Percentiles rank a stretch among this genome's conserved stretches.
Evolutionary conservation across 2,888 invertebrate genomes (phyloP).

Genomic region (Hemithea aestivaria): DNA sequence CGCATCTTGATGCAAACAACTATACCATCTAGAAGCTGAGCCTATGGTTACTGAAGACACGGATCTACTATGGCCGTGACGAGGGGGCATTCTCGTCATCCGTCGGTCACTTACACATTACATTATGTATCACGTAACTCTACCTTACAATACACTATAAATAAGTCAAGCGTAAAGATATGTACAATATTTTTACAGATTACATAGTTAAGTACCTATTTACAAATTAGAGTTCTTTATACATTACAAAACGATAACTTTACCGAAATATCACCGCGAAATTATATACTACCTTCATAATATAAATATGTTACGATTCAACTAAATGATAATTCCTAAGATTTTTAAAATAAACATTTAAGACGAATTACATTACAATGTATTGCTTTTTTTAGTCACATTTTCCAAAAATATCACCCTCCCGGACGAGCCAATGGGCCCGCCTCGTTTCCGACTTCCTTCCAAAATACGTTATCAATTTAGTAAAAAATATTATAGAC

Average conservation of each 20-base stretch:
- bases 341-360: constrained; percentile 75
- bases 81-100: constrained; percentile 25
- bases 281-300: constrained; percentile 74
- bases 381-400: constrained; percentile 88
- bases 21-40: no score
- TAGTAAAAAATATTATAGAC: constrained; percentile 73
- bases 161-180: constrained; percentile 78
- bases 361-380: constrained; percentile 84
- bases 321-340: constrained; percentile 69
- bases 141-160: constrained; percentile 66
- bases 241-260: constrained; percentile 76
- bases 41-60: constrained; percentile 8
- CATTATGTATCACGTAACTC: constrained; percentile 41
- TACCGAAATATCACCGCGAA: constrained; percentile 78
- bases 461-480: constrained; percentile 44
- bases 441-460: constrained; percentile 35
- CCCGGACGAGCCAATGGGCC: constrained; percentile 26
- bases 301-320: constrained; percentile 46
- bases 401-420: constrained; percentile 84
- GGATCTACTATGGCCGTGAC: constrained; percentile 21
- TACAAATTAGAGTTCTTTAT: constrained; percentile 79
- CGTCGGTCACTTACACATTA: constrained; percentile 33
- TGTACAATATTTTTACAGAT: constrained; percentile 78
- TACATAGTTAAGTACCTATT: constrained; percentile 78
- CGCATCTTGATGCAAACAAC: no score